Base-by-base conservation (phyloP, 2,113 vertebrate species). In the Chrysemys picta region DNA sequence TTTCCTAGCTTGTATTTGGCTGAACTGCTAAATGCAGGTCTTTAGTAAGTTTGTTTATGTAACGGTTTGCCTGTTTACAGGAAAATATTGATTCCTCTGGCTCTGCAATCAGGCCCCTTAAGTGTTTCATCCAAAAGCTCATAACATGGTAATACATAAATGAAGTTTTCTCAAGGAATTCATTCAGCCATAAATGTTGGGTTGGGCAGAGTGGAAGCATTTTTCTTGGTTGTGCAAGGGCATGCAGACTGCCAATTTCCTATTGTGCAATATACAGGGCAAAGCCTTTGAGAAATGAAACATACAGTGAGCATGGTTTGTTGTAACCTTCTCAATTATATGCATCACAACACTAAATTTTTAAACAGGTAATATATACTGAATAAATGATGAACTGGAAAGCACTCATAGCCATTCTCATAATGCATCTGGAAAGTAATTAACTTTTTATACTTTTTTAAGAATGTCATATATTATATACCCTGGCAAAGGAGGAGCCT, bases 321-420 rank as follows among this genome's bases (percentile, higher is more conserved):
- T 82, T 96, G 95, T 92, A 98, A 97, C 88, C 90, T 93, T 91
- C 91, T 85, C 96, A 94, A 97, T 96, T 95, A 97, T 91, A 94
- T 96, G 87, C 90, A 97, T 96, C 95, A 97, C 69, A 97, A 96
- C 91, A 93, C 94, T 98, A 97, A 97, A 98, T 98, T 98, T 98
- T 98, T 98, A 97, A 98, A 97, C 94, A 98, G 96, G 85, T 97
- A 98, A 97, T 97, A 97, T 94, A 97, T 97, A 91, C 94, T 98
- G 97, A 98, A 98, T 98, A 98, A 98, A 97, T 98, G 88, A 98
- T 98, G 96, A 98, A 95, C 62, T 94, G 88, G 92, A 96, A 96
- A 96, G 93, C 92, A 93, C 88, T 98, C 86, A 93, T 82, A 82
- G 84, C 87, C 96, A 93, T 93, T 95, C 81, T 96, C 22, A 93